A percentile compares a stretch with the other conserved stretches of the same genome.
These are phyloP conservation scores for Sebastolobus alascanus DNA, from an alignment of 2,797 vertebrate species.

Conservation along the genomic window DNA sequence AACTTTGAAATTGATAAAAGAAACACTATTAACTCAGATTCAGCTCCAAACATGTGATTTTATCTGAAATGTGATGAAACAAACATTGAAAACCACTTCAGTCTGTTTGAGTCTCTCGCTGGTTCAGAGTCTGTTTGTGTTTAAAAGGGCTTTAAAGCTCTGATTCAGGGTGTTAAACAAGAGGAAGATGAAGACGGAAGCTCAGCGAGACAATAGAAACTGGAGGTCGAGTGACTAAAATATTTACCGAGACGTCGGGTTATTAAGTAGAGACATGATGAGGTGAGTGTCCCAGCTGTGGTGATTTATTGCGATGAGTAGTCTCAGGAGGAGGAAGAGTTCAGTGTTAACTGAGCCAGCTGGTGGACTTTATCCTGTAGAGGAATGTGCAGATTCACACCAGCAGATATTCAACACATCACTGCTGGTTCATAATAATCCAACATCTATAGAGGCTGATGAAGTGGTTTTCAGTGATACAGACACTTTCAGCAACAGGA, in stretches of 20 bases:
- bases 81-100: constrained; percentile 4
- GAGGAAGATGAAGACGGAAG: background rate
- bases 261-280: background rate
- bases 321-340: constrained; percentile 50
- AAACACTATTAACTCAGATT: background rate
- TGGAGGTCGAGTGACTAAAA: background rate
- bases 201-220: background rate
- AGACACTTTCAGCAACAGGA: background rate
- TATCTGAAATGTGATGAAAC: background rate
- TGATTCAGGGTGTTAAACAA: constrained; percentile 3
- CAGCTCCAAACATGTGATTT: background rate
- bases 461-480: background rate
- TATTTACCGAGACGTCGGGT: background rate
- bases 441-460: background rate
- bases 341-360: background rate
- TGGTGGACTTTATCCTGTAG: background rate
- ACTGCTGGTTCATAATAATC: background rate
- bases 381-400: background rate
- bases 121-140: constrained; percentile 8
- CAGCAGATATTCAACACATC: background rate
- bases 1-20: constrained; percentile 1
- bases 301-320: constrained; percentile 69
- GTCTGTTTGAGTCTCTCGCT: constrained; percentile 5
- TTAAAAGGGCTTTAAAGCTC: background rate
- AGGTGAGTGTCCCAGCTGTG: constrained; percentile 60